These are phyloP conservation scores for Buceros bicornis DNA, from an alignment of 2,797 vertebrate genomes.

Conservation along the genomic window DNA sequence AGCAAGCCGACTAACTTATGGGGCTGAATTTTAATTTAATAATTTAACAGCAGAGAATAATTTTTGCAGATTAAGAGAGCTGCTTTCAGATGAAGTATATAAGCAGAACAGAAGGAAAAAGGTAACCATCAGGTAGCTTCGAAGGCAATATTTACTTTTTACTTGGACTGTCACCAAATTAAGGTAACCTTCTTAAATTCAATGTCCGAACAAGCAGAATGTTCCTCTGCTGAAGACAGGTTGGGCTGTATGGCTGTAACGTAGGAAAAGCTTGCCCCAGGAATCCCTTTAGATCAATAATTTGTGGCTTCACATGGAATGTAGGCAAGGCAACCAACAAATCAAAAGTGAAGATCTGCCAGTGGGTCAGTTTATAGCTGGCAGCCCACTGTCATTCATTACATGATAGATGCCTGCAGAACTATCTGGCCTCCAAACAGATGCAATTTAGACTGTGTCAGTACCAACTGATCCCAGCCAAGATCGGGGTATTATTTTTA, in stretches of 20 bases:
- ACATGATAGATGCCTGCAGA: background rate
- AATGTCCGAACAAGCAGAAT: background rate
- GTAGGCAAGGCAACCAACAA: conserved; percentile 32
- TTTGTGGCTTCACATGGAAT: conserved; percentile 34
- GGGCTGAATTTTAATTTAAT: conserved; percentile 3
- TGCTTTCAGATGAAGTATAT: background rate
- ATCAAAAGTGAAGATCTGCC: background rate
- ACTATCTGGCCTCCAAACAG: background rate
- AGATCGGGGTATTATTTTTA: background rate
- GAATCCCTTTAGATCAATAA: background rate
- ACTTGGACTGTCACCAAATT: background rate
- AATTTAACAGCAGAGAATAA: background rate
- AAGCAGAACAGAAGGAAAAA: background rate
- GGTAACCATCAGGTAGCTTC: background rate
- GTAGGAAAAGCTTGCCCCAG: conserved; percentile 6
- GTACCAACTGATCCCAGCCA: background rate
- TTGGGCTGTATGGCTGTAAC: background rate
- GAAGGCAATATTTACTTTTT: background rate
- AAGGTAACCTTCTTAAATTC: background rate
- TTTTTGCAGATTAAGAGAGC: background rate
- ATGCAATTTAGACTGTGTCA: background rate
- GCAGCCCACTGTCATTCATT: background rate
- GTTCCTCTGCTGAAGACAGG: background rate
- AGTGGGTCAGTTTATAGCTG: background rate
- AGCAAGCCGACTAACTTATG: conserved; percentile 54